These are phyloP conservation scores for Semotilus atromaculatus DNA, from an alignment of 2,797 vertebrate species.

Conservation along the genomic window DNA sequence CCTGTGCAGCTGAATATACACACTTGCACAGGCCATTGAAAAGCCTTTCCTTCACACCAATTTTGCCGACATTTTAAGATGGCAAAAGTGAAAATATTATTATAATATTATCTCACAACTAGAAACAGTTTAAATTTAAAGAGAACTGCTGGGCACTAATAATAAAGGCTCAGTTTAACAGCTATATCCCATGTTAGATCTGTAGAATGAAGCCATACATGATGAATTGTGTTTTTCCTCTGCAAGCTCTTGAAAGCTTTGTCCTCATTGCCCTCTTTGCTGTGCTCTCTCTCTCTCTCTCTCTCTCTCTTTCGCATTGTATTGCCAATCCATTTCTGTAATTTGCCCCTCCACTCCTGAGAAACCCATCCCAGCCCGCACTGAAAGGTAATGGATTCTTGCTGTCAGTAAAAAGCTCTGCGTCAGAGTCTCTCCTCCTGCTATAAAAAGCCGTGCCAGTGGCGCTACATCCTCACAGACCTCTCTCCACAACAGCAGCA, in stretches of 20 bases:
- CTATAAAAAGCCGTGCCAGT: slow-evolving; percentile 80
- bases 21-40: not conserved
- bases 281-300: slow-evolving; percentile 7
- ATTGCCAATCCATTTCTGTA: slow-evolving; percentile 65
- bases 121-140: not conserved
- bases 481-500: slow-evolving; percentile 69
- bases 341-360: slow-evolving; percentile 57
- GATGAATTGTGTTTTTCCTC: not conserved
- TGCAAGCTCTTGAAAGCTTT: slow-evolving; percentile 5
- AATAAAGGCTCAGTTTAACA: not conserved
- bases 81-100: not conserved
- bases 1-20: not conserved
- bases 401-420: slow-evolving; percentile 70
- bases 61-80: not conserved
- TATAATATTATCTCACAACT: not conserved
- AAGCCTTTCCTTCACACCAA: not conserved
- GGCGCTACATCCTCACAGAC: slow-evolving; percentile 71
- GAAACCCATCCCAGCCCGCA: slow-evolving; percentile 65
- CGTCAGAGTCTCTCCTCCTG: slow-evolving; percentile 72
- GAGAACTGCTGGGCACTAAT: not conserved
- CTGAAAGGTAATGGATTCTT: slow-evolving; percentile 71
- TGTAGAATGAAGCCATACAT: not conserved
- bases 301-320: slow-evolving; percentile 61
- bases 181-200: not conserved
- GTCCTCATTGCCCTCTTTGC: slow-evolving; percentile 35